These are phyloP conservation scores for Halcyon malimbica DNA, from an alignment of 2,113 vertebrate genomes.

Conservation along the genomic window DNA sequence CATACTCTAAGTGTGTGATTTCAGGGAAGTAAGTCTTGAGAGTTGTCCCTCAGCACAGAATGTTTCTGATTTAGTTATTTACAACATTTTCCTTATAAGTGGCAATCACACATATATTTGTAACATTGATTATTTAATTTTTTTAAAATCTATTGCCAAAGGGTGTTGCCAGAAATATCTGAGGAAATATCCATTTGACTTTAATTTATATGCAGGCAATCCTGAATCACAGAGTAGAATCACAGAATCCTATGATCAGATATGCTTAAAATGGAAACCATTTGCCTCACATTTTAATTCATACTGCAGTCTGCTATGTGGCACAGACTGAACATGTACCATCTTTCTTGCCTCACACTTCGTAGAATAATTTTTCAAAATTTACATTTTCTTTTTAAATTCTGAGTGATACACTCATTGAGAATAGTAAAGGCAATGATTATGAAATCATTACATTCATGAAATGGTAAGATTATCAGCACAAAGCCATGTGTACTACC, in stretches of 20 bases:
- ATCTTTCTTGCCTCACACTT: not conserved
- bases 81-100: not conserved
- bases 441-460: not conserved
- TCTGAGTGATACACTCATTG: not conserved
- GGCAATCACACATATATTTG: not conserved
- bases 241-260: constrained; percentile 19
- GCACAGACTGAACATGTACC: not conserved
- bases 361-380: not conserved
- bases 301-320: not conserved
- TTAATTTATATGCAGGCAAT: constrained; percentile 11
- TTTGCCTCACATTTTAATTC: constrained; percentile 9
- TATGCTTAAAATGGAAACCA: not conserved
- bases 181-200: constrained; percentile 12
- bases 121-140: not conserved
- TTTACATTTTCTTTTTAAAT: not conserved
- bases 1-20: not conserved
- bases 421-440: not conserved
- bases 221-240: constrained; percentile 13
- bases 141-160: not conserved
- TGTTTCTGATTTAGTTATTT: constrained; percentile 22
- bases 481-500: not conserved
- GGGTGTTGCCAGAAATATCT: not conserved
- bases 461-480: not conserved
- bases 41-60: not conserved
- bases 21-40: not conserved